phyloP scores from a whole-genome alignment of 2,113 vertebrate species.

The Pachycephala philippinensis region DNA sequence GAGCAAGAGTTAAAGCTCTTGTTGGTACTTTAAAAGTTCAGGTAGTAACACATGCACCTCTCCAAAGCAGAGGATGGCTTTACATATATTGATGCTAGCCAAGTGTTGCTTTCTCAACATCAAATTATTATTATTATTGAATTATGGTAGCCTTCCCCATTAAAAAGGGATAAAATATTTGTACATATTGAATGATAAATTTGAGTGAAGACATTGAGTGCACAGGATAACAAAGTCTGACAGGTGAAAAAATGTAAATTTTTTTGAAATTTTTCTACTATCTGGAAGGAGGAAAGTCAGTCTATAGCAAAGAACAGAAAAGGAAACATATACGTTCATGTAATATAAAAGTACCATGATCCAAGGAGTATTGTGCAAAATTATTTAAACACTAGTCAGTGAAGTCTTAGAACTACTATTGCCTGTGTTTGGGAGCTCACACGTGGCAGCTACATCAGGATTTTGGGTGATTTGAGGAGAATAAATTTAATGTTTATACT shows the following conservation, averaged over 20 bases:
- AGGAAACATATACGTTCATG: background rate
- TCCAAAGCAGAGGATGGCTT: background rate
- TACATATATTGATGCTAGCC: background rate
- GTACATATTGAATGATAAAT: background rate
- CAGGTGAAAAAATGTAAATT: background rate
- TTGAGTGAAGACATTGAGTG: background rate
- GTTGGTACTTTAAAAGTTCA: background rate
- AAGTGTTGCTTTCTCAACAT: background rate
- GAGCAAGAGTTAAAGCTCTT: background rate
- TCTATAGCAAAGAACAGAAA: background rate
- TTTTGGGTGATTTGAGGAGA: background rate
- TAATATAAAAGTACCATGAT: background rate
- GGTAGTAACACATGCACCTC: background rate
- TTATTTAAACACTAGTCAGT: background rate
- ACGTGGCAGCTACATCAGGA: background rate
- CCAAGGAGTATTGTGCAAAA: background rate
- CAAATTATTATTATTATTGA: background rate
- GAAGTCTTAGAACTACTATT: background rate
- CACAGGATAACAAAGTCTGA: background rate
- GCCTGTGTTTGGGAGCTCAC: background rate
- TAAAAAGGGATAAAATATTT: background rate
- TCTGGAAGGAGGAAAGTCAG: background rate
- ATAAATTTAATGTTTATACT: background rate
- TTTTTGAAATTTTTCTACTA: background rate
- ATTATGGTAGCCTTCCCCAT: background rate